A percentile compares a stretch with the other conserved stretches of the same genome.
phyloP scores from a whole-genome alignment of 2,888 invertebrate genomes.

The Choreutis nemorana region DNA sequence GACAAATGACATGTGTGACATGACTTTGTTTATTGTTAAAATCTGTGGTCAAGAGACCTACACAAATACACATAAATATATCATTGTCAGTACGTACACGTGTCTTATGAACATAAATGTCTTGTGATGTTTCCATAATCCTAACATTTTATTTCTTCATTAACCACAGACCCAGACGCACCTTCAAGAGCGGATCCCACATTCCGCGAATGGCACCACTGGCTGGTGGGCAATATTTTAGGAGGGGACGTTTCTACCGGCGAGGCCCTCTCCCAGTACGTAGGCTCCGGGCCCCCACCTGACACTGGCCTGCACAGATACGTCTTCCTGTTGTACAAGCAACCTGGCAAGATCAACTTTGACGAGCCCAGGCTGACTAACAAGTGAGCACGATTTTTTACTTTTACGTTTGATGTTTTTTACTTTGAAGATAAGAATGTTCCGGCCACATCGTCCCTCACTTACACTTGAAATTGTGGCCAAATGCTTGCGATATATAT shows the following conservation, averaged over 20 bases:
- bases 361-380: slow-evolving; percentile 63
- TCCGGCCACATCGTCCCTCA: no score
- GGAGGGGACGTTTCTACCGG: slow-evolving; percentile 74
- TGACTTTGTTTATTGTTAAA: no score
- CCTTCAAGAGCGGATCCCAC: slow-evolving; percentile 83
- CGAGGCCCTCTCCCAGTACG: slow-evolving; percentile 77
- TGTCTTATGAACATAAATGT: no score
- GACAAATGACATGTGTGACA: no score
- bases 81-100: no score
- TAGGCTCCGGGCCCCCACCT: slow-evolving; percentile 86
- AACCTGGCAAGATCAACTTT: slow-evolving; percentile 67
- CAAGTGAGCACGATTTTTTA: slow-evolving; percentile 26
- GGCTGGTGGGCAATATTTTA: slow-evolving; percentile 88
- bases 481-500: no score
- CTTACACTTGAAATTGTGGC: no score
- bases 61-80: no score
- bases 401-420: neutral
- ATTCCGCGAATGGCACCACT: slow-evolving; percentile 90
- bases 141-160: no score
- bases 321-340: slow-evolving; percentile 79
- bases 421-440: no score
- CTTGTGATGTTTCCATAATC: no score
- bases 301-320: slow-evolving; percentile 81
- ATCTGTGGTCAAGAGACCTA: no score
- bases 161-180: slow-evolving; percentile 89